Conservation (phyloP, 2,888 invertebrate genomes). For the Acleris sparsana region DNA sequence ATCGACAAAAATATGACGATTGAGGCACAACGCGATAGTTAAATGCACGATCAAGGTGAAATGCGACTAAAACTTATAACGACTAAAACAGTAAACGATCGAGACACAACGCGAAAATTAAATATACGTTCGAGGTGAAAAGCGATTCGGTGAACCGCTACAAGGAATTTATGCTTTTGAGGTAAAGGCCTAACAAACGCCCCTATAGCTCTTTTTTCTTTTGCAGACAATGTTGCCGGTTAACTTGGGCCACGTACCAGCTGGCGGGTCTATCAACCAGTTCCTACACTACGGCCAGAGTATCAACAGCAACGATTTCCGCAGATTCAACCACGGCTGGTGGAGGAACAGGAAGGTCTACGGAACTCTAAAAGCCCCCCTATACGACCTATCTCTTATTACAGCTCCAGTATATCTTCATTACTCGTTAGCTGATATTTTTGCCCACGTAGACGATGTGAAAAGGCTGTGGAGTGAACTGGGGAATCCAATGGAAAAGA, state of each 20-base stretch:
- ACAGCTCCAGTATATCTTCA: slow-evolving; percentile 82
- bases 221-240: slow-evolving; percentile 60
- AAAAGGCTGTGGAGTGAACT: slow-evolving; percentile 64
- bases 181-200: no score
- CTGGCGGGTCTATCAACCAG: slow-evolving; percentile 37
- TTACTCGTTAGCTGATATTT: slow-evolving; percentile 83
- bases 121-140: no score
- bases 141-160: no score
- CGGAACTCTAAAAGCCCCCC: slow-evolving; percentile 71
- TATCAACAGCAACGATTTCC: slow-evolving; percentile 48
- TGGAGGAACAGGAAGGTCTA: slow-evolving; percentile 73
- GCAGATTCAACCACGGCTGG: slow-evolving; percentile 76
- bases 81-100: no score
- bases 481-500: slow-evolving; percentile 72
- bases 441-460: slow-evolving; percentile 75
- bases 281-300: slow-evolving; percentile 39
- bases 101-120: no score
- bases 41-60: no score
- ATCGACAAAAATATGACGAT: no score
- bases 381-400: slow-evolving; percentile 76
- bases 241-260: slow-evolving; percentile 43
- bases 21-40: no score
- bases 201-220: no score
- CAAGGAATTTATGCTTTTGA: no score
- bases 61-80: no score